phyloP scores from a whole-genome alignment of 37 sponge, comb jelly and placozoan species.

The Haliclona indistincta region DNA sequence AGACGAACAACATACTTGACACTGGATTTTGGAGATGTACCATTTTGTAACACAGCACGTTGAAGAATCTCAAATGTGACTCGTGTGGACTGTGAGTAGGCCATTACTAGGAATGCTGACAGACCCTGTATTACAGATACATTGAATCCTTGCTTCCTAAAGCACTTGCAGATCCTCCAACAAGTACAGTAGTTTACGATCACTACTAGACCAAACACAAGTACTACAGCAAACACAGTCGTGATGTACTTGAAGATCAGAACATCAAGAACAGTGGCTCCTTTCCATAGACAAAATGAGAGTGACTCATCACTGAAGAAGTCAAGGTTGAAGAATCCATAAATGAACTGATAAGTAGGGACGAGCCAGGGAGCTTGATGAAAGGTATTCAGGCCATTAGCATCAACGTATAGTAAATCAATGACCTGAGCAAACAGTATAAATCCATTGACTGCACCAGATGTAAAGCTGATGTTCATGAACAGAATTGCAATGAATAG shows the following conservation, averaged over 20 bases:
- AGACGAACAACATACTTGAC: not conserved
- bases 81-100: slow-evolving; percentile 21
- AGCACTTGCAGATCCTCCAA: not conserved
- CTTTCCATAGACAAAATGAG: slow-evolving; percentile 53
- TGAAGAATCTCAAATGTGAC: slow-evolving; percentile 27
- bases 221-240: slow-evolving; percentile 12
- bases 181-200: slow-evolving; percentile 22
- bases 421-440: slow-evolving; percentile 45
- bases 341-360: slow-evolving; percentile 12
- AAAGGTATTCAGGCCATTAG: not conserved
- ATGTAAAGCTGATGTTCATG: slow-evolving; percentile 51
- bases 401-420: slow-evolving; percentile 13
- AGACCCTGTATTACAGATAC: slow-evolving; percentile 37
- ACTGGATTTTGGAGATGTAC: not conserved
- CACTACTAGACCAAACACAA: slow-evolving; percentile 12
- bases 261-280: slow-evolving; percentile 28
- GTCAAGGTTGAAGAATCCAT: slow-evolving; percentile 38
- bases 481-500: slow-evolving; percentile 11
- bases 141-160: not conserved
- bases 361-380: not conserved
- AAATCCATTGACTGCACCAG: slow-evolving; percentile 34
- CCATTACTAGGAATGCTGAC: slow-evolving; percentile 38
- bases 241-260: slow-evolving; percentile 36
- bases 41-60: not conserved
- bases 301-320: slow-evolving; percentile 23